Conservation (phyloP, 2,797 vertebrate genomes). For the Labroides dimidiatus region DNA sequence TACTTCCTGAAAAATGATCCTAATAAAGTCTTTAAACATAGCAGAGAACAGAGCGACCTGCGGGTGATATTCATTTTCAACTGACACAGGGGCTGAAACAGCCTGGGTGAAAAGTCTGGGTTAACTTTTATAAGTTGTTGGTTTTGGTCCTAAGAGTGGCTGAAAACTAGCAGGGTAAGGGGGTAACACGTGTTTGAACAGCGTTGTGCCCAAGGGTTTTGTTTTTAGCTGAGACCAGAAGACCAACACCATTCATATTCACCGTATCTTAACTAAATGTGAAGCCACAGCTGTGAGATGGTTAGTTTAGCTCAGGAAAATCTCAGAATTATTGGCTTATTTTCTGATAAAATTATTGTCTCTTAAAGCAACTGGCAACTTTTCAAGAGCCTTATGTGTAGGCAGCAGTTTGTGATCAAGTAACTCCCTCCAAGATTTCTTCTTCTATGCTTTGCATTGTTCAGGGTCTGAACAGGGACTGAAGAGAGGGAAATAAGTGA, state of each 20-base stretch:
- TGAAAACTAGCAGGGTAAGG: background rate
- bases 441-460: too few relatives aligned
- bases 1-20: slow-evolving; percentile 62
- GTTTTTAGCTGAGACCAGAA: background rate
- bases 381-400: too few relatives aligned
- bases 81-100: slow-evolving; percentile 13
- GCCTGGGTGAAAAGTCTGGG: background rate
- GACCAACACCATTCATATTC: background rate
- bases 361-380: too few relatives aligned
- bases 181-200: background rate
- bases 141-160: background rate
- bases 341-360: too few relatives aligned
- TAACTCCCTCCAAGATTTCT: too few relatives aligned
- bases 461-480: too few relatives aligned
- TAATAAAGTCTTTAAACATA: slow-evolving; percentile 56
- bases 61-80: slow-evolving; percentile 29
- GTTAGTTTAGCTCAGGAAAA: background rate
- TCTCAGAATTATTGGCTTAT: too few relatives aligned
- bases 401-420: too few relatives aligned
- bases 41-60: slow-evolving; percentile 38
- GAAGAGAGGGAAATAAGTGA: too few relatives aligned
- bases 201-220: background rate
- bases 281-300: background rate
- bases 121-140: background rate
- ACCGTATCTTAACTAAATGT: background rate